phyloP scores from a whole-genome alignment of 1,140 invertebrate genomes.

The Leptonema lineaticorne region DNA sequence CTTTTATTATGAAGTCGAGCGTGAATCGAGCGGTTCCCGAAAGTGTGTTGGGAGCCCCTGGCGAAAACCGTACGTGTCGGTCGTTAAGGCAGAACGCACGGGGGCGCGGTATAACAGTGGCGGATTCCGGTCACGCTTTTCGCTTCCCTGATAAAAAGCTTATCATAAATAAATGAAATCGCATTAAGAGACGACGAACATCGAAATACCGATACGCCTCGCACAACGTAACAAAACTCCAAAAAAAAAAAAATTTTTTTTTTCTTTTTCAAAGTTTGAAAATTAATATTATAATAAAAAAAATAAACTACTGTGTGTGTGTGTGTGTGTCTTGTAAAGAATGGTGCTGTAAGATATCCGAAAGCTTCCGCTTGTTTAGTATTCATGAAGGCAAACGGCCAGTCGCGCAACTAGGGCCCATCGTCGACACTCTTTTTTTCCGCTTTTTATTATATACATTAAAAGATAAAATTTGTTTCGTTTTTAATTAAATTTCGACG shows the following conservation, averaged over 20 bases:
- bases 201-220: not conserved
- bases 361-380: slow-evolving; percentile 33
- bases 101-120: not conserved
- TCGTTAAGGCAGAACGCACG: slow-evolving; percentile 29
- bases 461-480: slow-evolving; percentile 40
- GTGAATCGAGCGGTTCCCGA: not conserved
- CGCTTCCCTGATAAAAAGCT: slow-evolving; percentile 40
- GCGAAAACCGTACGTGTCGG: slow-evolving; percentile 26
- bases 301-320: slow-evolving; percentile 4
- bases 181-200: no score
- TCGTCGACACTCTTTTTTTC: no score
- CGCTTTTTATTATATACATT: slow-evolving; percentile 27
- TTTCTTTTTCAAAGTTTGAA: not conserved
- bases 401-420: no score
- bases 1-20: no score
- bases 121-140: slow-evolving; percentile 39
- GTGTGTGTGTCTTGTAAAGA: slow-evolving; percentile 22
- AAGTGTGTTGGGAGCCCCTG: not conserved
- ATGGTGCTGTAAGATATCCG: slow-evolving; percentile 18
- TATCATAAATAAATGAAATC: slow-evolving; percentile 43
- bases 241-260: not conserved
- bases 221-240: not conserved
- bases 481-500: slow-evolving; percentile 40
- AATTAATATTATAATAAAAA: not conserved
- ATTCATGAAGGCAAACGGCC: slow-evolving; percentile 27